Evolutionary conservation across 1,140 invertebrate genomes (phyloP).

Genomic region (Sarcophaga bullata): DNA sequence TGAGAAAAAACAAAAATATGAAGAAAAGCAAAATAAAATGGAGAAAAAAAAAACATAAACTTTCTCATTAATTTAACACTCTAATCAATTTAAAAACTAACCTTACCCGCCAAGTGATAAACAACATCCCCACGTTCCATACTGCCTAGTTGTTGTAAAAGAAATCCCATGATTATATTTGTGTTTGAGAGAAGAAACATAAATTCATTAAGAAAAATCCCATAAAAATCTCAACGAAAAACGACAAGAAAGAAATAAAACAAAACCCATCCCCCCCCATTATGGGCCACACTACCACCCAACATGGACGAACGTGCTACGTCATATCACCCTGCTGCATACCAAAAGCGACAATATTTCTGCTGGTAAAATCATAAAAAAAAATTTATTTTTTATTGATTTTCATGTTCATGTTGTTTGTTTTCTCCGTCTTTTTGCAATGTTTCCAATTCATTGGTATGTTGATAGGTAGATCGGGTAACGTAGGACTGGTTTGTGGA

Average conservation of each 20-base stretch:
- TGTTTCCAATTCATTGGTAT: neutral
- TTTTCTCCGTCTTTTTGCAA: neutral
- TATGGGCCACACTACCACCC: neutral
- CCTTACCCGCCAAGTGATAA: neutral
- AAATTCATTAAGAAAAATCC: constrained; percentile 34
- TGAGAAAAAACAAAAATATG: neutral
- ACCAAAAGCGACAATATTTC: constrained; percentile 18
- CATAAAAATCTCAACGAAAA: constrained; percentile 27
- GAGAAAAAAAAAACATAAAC: too few relatives aligned
- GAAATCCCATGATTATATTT: neutral
- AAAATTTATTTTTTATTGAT: constrained; percentile 25
- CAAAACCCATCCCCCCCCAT: neutral
- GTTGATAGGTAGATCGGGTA: too few relatives aligned
- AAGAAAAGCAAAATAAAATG: too few relatives aligned
- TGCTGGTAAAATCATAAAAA: constrained; percentile 22
- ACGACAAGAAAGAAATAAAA: constrained; percentile 15
- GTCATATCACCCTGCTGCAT: neutral
- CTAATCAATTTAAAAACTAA: constrained; percentile 23
- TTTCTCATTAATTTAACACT: constrained; percentile 23
- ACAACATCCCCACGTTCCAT: neutral
- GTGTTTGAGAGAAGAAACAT: neutral
- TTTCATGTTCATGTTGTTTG: constrained; percentile 33
- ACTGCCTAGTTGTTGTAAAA: neutral
- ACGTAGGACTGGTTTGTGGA: too few relatives aligned
- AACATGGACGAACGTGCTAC: neutral